phyloP scores from a whole-genome alignment of 2,888 invertebrate genomes.

The Nysson spinosus region DNA sequence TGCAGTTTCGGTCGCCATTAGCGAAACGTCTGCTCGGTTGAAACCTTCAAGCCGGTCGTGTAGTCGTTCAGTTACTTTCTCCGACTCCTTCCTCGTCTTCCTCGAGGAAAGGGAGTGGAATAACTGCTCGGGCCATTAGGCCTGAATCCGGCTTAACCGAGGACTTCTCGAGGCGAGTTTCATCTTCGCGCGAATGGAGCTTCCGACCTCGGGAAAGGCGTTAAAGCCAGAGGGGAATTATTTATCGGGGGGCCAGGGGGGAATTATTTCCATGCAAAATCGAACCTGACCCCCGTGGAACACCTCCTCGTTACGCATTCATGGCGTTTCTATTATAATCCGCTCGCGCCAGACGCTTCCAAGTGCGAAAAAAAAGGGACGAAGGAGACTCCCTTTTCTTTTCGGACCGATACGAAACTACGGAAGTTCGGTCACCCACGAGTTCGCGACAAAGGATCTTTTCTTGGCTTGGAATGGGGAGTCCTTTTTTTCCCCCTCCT shows the following conservation, averaged over 20 bases:
- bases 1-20: conserved; percentile 62
- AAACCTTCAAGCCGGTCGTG: conserved; percentile 39
- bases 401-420: not conserved
- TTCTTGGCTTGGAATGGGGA: too few relatives aligned
- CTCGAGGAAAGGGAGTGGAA: conserved; percentile 40
- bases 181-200: conserved; percentile 1
- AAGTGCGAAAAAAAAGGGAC: not conserved
- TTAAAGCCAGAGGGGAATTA: conserved; percentile 1
- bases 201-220: conserved; percentile 8
- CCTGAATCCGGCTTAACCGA: conserved; percentile 65
- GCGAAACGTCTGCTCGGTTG: conserved; percentile 55
- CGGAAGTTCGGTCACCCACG: conserved; percentile 49
- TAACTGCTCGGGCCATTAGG: conserved; percentile 69
- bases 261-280: conserved; percentile 66
- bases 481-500: too few relatives aligned
- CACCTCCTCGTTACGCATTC: conserved; percentile 66
- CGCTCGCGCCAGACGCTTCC: conserved; percentile 12
- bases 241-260: conserved; percentile 1
- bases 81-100: conserved; percentile 14
- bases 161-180: conserved; percentile 28
- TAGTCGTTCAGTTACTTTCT: too few relatives aligned
- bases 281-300: conserved; percentile 53
- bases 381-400: conserved; percentile 2
- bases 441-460: conserved; percentile 35
- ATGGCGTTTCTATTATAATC: conserved; percentile 61